A percentile compares a stretch with the other conserved stretches of the same genome.
Conservation (phyloP, 2,113 vertebrate genomes). For the Vimba vimba region DNA sequence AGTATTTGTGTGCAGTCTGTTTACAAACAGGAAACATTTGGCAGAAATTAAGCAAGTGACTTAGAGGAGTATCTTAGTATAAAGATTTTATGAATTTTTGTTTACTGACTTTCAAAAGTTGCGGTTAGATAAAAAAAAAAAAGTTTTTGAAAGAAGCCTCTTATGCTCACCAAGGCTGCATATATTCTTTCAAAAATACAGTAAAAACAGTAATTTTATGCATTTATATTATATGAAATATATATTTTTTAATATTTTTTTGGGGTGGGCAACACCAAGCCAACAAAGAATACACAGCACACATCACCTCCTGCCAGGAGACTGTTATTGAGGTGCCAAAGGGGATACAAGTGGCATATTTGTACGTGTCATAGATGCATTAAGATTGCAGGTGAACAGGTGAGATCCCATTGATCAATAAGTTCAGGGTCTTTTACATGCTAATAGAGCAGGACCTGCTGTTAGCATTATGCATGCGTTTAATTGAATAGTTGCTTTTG, state of each 20-base stretch:
- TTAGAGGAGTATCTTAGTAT: neutral
- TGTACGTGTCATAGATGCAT: neutral
- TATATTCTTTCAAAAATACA: no score
- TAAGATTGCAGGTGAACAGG: neutral
- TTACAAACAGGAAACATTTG: neutral
- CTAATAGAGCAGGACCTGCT: constrained; percentile 29
- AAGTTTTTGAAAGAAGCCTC: neutral
- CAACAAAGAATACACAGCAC: neutral
- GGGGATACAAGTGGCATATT: neutral
- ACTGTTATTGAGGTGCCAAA: neutral
- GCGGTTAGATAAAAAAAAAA: no score
- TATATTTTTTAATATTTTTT: no score
- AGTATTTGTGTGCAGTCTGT: neutral
- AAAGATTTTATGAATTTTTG: no score
- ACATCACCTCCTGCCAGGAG: neutral
- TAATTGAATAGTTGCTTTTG: constrained; percentile 7
- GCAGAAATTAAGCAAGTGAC: neutral
- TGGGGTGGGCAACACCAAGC: no score
- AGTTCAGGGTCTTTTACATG: constrained; percentile 28
- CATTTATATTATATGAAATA: no score
- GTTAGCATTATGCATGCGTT: neutral
- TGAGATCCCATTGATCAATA: neutral
- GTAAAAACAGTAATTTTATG: no score
- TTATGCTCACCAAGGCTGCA: neutral
- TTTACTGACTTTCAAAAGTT: neutral